These are phyloP conservation scores for Macaria notata DNA, from an alignment of 2,888 invertebrate genomes.

Conservation along the genomic window DNA sequence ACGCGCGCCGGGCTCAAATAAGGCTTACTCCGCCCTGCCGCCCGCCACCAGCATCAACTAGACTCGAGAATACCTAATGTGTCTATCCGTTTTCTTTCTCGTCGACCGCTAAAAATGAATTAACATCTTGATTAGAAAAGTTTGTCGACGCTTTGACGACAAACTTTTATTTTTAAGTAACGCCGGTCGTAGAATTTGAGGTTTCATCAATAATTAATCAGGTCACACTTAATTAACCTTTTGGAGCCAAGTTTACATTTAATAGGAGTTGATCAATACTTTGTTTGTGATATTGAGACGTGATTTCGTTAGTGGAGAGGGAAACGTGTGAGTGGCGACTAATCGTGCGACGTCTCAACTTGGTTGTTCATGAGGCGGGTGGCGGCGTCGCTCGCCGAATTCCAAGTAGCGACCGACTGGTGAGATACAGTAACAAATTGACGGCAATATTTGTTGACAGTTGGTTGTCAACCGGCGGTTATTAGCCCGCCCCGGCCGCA, in stretches of 20 bases:
- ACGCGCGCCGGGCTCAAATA: conserved; percentile 78
- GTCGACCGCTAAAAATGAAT: conserved; percentile 32
- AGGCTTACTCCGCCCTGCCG: conserved; percentile 73
- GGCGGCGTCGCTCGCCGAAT: conserved; percentile 64
- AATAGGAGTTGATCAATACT: background rate
- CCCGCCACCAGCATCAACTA: conserved; percentile 63
- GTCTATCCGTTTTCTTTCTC: conserved; percentile 40
- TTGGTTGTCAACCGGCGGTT: conserved; percentile 63
- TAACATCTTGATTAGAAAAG: conserved; percentile 35
- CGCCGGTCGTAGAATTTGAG: conserved; percentile 24
- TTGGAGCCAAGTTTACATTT: conserved; percentile 4
- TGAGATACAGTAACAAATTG: conserved; percentile 72
- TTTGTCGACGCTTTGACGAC: conserved; percentile 28
- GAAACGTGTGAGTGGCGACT: conserved; percentile 66
- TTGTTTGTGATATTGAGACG: conserved; percentile 23
- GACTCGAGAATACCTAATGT: conserved; percentile 74
- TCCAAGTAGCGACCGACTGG: conserved; percentile 60
- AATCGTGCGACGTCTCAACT: conserved; percentile 75
- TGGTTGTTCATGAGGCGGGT: conserved; percentile 71
- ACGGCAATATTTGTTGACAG: conserved; percentile 74
- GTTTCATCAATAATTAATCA: conserved; percentile 37
- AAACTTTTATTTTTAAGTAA: conserved; percentile 30
- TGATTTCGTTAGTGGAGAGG: conserved; percentile 58
- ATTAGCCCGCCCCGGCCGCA: conserved; percentile 57
- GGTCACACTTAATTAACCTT: conserved; percentile 32